These are phyloP conservation scores for Druceiella hillmani DNA, from an alignment of 2,888 invertebrate species.

Conservation along the genomic window DNA sequence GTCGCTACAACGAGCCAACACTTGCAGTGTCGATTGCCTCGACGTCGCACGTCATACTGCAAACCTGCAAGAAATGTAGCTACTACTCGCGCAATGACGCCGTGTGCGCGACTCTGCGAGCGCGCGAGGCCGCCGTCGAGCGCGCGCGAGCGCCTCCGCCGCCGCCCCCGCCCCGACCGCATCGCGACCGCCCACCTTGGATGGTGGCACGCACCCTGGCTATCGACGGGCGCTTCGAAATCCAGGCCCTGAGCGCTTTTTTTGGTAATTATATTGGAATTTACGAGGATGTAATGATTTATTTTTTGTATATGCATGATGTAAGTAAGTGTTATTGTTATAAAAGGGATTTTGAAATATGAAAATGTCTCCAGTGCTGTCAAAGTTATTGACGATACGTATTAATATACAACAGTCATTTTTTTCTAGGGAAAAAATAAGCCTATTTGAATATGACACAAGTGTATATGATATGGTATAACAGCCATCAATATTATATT, in stretches of 20 bases:
- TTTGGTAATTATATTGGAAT: conserved; percentile 34
- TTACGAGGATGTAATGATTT: too few species aligned
- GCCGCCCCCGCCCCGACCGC: conserved; percentile 7
- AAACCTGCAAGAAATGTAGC: conserved; percentile 38
- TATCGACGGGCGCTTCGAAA: conserved; percentile 42
- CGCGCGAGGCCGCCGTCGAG: conserved; percentile 37
- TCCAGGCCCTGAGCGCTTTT: conserved; percentile 49
- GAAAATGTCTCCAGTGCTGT: too few species aligned
- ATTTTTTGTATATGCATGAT: too few species aligned
- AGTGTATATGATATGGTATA: too few species aligned
- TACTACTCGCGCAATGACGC: conserved; percentile 48
- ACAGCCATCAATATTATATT: too few species aligned
- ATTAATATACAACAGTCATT: too few species aligned
- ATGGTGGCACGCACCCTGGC: conserved; percentile 40
- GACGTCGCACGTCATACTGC: conserved; percentile 50
- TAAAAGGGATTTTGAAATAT: too few species aligned
- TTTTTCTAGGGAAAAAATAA: too few species aligned
- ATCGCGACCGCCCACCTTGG: conserved; percentile 26
- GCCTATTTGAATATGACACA: too few species aligned
- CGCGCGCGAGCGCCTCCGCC: conserved; percentile 24
- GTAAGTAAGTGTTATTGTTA: too few species aligned
- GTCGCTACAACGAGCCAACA: too few species aligned
- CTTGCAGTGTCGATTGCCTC: conserved; percentile 52
- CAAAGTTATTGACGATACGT: too few species aligned
- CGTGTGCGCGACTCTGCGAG: conserved; percentile 25